Conservation (phyloP, 1,140 invertebrate species). For the Pseudomyrmex sp. region DNA sequence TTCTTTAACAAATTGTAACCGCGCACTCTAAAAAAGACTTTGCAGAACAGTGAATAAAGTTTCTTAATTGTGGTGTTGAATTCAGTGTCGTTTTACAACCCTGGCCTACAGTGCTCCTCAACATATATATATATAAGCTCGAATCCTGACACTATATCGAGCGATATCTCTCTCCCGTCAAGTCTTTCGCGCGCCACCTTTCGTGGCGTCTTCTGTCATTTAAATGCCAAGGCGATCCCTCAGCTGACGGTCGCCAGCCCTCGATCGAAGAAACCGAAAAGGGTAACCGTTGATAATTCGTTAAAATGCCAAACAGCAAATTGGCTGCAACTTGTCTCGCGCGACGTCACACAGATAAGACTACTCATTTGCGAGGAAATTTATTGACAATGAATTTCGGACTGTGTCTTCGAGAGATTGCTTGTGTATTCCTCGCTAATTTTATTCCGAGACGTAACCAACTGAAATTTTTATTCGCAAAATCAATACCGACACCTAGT, state of each 20-base stretch:
- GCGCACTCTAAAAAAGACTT: no score
- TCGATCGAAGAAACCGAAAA: slow-evolving; percentile 52
- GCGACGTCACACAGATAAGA: neutral
- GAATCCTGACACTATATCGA: no score
- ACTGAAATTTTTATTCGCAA: neutral
- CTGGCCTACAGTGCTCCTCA: no score
- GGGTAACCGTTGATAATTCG: slow-evolving; percentile 65
- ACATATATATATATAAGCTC: no score
- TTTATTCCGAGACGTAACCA: no score
- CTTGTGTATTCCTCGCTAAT: neutral
- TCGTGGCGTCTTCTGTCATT: slow-evolving; percentile 75
- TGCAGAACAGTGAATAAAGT: no score
- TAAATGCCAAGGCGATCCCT: slow-evolving; percentile 78
- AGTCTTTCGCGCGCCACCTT: slow-evolving; percentile 64
- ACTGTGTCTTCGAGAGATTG: neutral
- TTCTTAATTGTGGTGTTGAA: no score
- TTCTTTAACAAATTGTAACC: no score
- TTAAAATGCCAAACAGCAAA: slow-evolving; percentile 59
- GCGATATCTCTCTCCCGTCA: slow-evolving; percentile 71
- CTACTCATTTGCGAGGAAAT: neutral
- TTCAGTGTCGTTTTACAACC: no score
- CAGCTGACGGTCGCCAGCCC: slow-evolving; percentile 11
- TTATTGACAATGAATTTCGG: neutral
- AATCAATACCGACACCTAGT: neutral
- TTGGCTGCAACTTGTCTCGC: neutral